Conservation (phyloP, 2,113 vertebrate species). For the Psammodynastes pulverulentus region DNA sequence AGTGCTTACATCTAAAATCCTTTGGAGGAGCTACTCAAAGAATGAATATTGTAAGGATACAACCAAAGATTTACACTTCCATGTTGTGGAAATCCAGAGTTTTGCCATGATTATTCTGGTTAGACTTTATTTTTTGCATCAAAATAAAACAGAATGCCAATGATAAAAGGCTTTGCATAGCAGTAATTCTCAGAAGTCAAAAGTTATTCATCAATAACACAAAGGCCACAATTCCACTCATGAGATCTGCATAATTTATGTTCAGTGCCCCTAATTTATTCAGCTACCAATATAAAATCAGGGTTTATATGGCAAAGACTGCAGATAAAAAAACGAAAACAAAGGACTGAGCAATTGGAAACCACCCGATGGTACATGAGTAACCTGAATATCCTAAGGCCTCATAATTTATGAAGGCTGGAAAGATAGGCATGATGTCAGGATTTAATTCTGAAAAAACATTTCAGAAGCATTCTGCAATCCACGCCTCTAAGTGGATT, state of each 20-base stretch:
- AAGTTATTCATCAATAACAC: not conserved
- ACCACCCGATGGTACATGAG: not conserved
- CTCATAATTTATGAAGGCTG: not conserved
- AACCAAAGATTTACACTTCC: not conserved
- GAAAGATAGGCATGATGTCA: not conserved
- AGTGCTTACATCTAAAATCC: not conserved
- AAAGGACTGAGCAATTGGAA: not conserved
- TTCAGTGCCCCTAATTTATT: not conserved
- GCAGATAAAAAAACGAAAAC: not conserved
- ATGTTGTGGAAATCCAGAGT: not conserved
- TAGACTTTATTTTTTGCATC: not conserved
- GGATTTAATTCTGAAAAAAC: not conserved
- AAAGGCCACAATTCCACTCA: not conserved
- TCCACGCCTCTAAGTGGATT: not conserved
- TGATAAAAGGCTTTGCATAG: not conserved
- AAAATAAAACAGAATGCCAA: not conserved
- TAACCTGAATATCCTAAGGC: not conserved
- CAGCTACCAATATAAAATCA: not conserved
- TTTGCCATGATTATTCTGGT: not conserved
- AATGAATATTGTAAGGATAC: not conserved
- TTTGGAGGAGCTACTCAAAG: not conserved
- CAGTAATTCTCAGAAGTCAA: not conserved
- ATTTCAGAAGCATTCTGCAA: not conserved
- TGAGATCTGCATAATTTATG: not conserved
- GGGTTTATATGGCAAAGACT: not conserved